Conservation (phyloP, 2,797 vertebrate species). For the Chromis chromis region DNA sequence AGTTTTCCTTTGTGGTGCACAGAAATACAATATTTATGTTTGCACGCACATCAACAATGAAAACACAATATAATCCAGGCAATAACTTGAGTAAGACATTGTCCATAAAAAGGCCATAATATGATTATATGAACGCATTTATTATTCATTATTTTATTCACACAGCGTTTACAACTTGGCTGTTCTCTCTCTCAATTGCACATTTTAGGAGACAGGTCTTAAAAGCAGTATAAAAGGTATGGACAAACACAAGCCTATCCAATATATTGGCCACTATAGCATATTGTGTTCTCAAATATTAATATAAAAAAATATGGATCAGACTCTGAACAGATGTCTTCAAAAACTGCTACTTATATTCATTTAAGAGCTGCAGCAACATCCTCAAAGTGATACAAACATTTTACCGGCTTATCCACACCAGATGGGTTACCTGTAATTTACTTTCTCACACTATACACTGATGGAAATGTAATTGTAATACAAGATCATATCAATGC, state of each 20-base stretch:
- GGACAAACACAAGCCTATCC: neutral
- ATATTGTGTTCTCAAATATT: neutral
- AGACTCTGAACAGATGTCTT: neutral
- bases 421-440: neutral
- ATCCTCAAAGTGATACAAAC: neutral
- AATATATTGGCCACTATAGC: neutral
- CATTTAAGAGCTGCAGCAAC: neutral
- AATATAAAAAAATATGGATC: neutral
- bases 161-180: neutral
- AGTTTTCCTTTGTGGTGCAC: neutral
- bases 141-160: neutral
- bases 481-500: neutral
- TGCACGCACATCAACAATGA: conserved; percentile 1
- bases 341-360: neutral
- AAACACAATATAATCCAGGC: neutral
- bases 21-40: neutral
- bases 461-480: neutral
- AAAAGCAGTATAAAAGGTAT: neutral
- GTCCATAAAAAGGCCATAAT: neutral
- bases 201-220: neutral
- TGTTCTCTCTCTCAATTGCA: neutral
- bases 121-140: neutral
- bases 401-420: too few relatives aligned
- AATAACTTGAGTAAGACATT: neutral
- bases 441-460: neutral